Percentiles rank a stretch among this genome's conserved stretches.
Evolutionary conservation across 1,140 invertebrate species (phyloP).

Genomic region (Drosophila varians): DNA sequence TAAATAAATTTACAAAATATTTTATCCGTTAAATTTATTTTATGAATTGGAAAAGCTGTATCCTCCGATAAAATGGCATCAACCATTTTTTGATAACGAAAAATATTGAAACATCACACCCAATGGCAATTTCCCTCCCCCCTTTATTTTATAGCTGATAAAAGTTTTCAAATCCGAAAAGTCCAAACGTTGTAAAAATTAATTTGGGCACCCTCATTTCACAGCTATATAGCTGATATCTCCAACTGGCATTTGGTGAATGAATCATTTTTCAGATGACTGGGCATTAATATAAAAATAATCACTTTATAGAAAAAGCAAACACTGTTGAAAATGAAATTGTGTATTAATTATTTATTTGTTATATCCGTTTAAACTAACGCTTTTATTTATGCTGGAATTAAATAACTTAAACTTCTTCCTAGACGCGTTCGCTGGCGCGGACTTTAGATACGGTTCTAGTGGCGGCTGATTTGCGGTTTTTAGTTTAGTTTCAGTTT

Average conservation of each 20-base stretch:
- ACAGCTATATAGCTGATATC: conserved; percentile 11
- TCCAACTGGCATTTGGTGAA: not conserved
- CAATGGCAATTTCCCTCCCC: no score
- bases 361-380: conserved; percentile 80
- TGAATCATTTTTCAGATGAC: conserved; percentile 21
- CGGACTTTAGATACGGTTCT: conserved; percentile 66
- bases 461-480: conserved; percentile 60
- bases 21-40: conserved; percentile 1
- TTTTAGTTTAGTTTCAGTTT: conserved; percentile 36
- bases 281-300: conserved; percentile 7
- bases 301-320: not conserved
- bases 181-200: not conserved
- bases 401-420: conserved; percentile 81
- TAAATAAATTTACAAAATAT: conserved; percentile 62
- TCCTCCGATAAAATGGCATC: no score
- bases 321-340: conserved; percentile 48
- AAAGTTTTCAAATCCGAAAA: not conserved
- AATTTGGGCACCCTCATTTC: not conserved
- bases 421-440: conserved; percentile 58
- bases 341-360: conserved; percentile 80
- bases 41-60: not conserved
- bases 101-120: no score
- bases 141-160: conserved; percentile 14
- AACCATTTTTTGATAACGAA: no score
- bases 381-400: conserved; percentile 81